Evolutionary conservation across 2,113 vertebrate genomes (phyloP), one percentile per base, ranked within the genome.

Genomic region (Saccopteryx leptura): DNA sequence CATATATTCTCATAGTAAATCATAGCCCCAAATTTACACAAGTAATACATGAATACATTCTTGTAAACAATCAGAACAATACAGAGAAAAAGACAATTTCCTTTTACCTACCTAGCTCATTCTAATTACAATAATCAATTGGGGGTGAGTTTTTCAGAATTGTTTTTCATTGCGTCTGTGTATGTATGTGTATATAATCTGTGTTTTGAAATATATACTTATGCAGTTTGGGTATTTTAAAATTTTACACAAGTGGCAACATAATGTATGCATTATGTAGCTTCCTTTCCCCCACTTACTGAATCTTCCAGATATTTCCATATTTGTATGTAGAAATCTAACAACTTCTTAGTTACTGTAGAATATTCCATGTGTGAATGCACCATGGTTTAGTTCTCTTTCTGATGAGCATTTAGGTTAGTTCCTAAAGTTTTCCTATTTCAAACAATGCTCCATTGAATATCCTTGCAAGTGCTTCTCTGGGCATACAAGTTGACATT

Each of bases 1-100:
- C 31, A 11, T 60, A 63, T 19, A n/a, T 95, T 95, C 90, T 71
- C 90, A 68, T 3, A 68, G 26, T 69, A 72, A 81, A 58, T 66
- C 54, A 88, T 76, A 48, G 79, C 69, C 84, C 19, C 56, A 60
- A 84, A 85, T 85, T 61, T 92, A 79, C 39, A 72, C 39, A 93
- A 85, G 11, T 65, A 39, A 48, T 26, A 31, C 31, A 31, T 0
- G 1, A 61, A 21, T 54, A 71, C 0, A 6, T 90, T 79, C 52
- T 90, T 92, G 66, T 88, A 69, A 94, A 76, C 88, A 75, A 33
- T 84, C 66, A 85, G 88, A 89, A 78, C 23, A 24, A 13, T 60
- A n/a, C 50, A 21, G 63, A 68, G 65, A 71, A 79, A 85, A 26
- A 72, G 69, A 56, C 33, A n/a, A 23, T 56, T 48, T 4, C 33